Evolutionary conservation across 2,797 vertebrate genomes (phyloP), one percentile per base, ranked within the genome.

Genomic region (Coilia nasus): DNA sequence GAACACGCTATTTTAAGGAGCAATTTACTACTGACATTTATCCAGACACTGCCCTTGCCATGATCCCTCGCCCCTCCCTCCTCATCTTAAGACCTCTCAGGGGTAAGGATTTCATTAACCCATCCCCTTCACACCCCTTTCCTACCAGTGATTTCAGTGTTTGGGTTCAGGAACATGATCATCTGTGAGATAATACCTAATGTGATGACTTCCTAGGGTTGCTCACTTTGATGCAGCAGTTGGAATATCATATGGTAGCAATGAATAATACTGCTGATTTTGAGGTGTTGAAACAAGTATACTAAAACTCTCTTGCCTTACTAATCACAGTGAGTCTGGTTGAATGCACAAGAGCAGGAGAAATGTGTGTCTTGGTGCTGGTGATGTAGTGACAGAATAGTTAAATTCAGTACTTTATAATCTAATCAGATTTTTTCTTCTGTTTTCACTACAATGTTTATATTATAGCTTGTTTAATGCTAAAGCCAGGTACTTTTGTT

Each of bases 1-100:
- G 25, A 71, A 71, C 64, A 35, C 14, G 12, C 64, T 78, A 78
- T 78, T 78, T 78, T 78, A 78, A 78, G 71, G 35, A 44, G 71
- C 35, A 78, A 78, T 44, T 78, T 78, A 44, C 71, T 44, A 44
- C 46, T 10, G 41, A 44, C 83, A 83, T 23, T 47, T 50, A 71
- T 44, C 35, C 83, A 35, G 6, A 28, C 82, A 28, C 44, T 46
- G 64, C n/a, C 60, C 57, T 47, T n/a, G 60, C 1, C 12, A 47
- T 25, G 47, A 78, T 78, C 71, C 71, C 35, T 2, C 50, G 1
- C 50, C 9, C 41, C 12, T 17, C 3, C 67, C 25, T 28, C 25
- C 57, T 21, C 67, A 28, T 35, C 67, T 71, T 71, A 17, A 35
- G 31, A 71, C 50, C 50, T 59, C 31, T 44, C 17, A 44, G 31